Evolutionary conservation across 2,113 vertebrate genomes (phyloP), one percentile per base, ranked within the genome.

Genomic region (Chloropsis hardwickii): DNA sequence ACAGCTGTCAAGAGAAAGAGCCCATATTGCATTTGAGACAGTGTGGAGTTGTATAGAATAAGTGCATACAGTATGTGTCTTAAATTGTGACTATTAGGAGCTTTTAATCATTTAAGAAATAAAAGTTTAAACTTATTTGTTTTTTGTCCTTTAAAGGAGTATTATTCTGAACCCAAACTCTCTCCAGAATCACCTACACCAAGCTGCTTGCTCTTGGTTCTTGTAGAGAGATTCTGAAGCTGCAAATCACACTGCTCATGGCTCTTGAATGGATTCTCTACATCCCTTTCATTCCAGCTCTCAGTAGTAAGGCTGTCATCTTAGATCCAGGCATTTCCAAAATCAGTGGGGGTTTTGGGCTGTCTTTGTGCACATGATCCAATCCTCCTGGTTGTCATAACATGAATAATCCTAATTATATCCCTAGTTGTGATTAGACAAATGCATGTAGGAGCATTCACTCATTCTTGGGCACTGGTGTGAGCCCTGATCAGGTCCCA

Each of bases 131-230:
- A 80, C 48, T 78, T 83, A 25, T 56, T 31, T 45, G 40, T 94
- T 70, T 96, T 90, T 96, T 88, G 17, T 95, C 47, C 96, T 95
- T 97, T 88, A 56, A 86, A 98, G 97, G 94, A 98, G 97, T 92
- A 97, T 98, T 96, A 90, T 95, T 86, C 95, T 97, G 96, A 98
- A 98, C 54, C 97, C 98, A 73, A 54, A 96, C 67, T 97, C 98
- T 97, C 98, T 98, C 97, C 97, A 90, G 91, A 98, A 98, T 81
- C 98, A 99, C 93, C 97, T 98, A 93, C 97, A 96, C 89, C 98
- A 98, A 94, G 98, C 98, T 24, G 89, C 96, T 42, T 98, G 91
- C 44, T 98, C 98, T 90, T 96, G 98, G 88, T 97, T 96, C 92
- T 97, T 98, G 50, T 88, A 94, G 86, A 98, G 98, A 96, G 98